A percentile compares a stretch with the other conserved stretches of the same genome.
Conservation (phyloP, 1,140 invertebrate species). For the Thrips palmi region DNA sequence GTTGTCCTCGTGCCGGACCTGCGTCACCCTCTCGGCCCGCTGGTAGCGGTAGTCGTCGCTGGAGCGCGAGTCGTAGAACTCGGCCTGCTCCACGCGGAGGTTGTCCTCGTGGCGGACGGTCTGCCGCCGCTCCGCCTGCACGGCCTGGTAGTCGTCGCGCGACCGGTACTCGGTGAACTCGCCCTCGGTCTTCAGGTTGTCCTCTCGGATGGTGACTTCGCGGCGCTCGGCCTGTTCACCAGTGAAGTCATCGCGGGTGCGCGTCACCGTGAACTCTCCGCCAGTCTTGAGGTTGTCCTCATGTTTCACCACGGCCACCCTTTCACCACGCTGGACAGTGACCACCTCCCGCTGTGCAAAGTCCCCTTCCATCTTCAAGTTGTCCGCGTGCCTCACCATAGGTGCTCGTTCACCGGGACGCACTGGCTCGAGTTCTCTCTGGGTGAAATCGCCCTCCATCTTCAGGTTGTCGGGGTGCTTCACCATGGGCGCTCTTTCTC, state of each 20-base stretch:
- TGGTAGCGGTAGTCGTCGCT: slow-evolving; percentile 18
- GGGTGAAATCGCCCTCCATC: no score
- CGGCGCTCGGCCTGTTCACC: slow-evolving; percentile 29
- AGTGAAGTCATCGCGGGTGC: slow-evolving; percentile 23
- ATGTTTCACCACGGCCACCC: slow-evolving; percentile 28
- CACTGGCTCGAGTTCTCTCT: no score
- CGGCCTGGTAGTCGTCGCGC: slow-evolving; percentile 17
- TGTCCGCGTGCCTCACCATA: slow-evolving; percentile 23
- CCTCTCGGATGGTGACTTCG: slow-evolving; percentile 33
- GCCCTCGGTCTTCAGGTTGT: slow-evolving; percentile 42
- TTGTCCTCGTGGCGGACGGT: slow-evolving; percentile 41
- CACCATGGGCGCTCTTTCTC: slow-evolving; percentile 25
- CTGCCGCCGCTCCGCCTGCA: slow-evolving; percentile 31
- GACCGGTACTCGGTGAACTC: slow-evolving; percentile 27
- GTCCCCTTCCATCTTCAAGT: slow-evolving; percentile 32
- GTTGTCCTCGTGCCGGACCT: slow-evolving; percentile 26
- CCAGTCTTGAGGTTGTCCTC: slow-evolving; percentile 38
- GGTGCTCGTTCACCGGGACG: slow-evolving; percentile 15
- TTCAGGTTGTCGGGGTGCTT: slow-evolving; percentile 30
- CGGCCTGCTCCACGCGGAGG: slow-evolving; percentile 36
- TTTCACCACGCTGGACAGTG: slow-evolving; percentile 25
- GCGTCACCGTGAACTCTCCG: slow-evolving; percentile 29
- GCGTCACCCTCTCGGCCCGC: slow-evolving; percentile 14
- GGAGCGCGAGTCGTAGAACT: slow-evolving; percentile 26
- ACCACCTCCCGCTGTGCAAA: no score